Base-by-base conservation (phyloP, 2,113 vertebrate genomes). In the Thunnus thynnus region DNA sequence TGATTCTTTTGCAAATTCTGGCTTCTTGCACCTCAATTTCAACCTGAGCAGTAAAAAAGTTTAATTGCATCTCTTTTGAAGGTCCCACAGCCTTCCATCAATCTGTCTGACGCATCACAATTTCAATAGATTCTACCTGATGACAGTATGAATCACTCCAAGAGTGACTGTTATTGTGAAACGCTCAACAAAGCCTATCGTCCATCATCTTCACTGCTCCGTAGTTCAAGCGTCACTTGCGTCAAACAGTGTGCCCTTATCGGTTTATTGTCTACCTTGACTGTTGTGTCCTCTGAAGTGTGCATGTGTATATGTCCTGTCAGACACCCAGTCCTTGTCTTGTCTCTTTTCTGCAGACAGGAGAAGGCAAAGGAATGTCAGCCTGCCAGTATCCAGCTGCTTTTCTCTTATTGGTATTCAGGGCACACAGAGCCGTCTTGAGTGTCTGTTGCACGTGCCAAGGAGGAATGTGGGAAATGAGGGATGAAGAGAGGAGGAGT, bases 371-470 rank as follows among this genome's bases (percentile, higher is more conserved):
- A 91, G 86, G 92, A 90, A 90, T 91, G 91, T 93, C 86, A 92
- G 72, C 72, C 80, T 86, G 90, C 87, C 91, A 86, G 86, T 62
- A 89, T 90, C 87, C 92, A 93, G 90, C 88, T 93, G 91, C 89
- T 89, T 89, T 62, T 65, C 55, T 86, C 91, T 87, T 85, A 93
- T 94, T 93, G 91, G 87, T 91, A 94, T 93, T 92, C 92, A 13
- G 86, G 78, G 76, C 90, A 92, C 88, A 88, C 47, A 25, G 50
- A 81, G 69, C 30, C 27, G 10, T 88, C 78, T 88, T 84, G 83
- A 83, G 89, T 78, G 84, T 88, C 84, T 93, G 85, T 85, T 87
- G 86, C 91, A 93, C 87, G 92, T 92, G 91, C 89, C 89, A 88
- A 91, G 89, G 92, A 91, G 91, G 91, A 88, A 89, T 87, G 86